Evolutionary conservation across 2,113 vertebrate genomes (phyloP).

Genomic region (Semnornis frantzii): DNA sequence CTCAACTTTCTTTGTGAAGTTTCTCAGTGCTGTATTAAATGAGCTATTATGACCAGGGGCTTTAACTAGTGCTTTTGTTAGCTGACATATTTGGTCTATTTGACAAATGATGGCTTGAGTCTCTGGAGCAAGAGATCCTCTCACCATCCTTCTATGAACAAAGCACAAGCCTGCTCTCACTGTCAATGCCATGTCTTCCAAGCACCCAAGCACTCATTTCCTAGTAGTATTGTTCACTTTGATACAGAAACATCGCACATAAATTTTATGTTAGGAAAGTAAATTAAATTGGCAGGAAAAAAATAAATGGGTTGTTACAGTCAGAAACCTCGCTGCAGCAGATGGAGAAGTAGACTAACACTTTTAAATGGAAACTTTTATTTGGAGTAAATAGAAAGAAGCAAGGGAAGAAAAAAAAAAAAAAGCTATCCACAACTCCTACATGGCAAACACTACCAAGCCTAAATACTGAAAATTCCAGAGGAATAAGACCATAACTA

Average conservation of each 20-base stretch:
- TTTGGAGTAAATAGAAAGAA: background rate
- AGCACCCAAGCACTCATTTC: background rate
- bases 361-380: no score
- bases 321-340: background rate
- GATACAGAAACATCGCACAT: background rate
- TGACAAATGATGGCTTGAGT: background rate
- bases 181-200: background rate
- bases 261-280: background rate
- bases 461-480: background rate
- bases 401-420: background rate
- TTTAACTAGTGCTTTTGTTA: background rate
- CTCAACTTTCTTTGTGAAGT: background rate
- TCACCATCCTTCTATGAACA: background rate
- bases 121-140: background rate
- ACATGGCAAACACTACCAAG: background rate
- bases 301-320: background rate
- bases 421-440: background rate
- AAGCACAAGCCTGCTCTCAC: background rate
- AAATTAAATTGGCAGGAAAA: background rate
- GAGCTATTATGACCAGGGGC: background rate
- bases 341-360: background rate
- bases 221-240: background rate
- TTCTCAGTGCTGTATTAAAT: background rate
- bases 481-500: background rate
- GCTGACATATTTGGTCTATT: background rate